phyloP scores from a whole-genome alignment of 2,797 vertebrate genomes.

The Ataeniobius toweri region DNA sequence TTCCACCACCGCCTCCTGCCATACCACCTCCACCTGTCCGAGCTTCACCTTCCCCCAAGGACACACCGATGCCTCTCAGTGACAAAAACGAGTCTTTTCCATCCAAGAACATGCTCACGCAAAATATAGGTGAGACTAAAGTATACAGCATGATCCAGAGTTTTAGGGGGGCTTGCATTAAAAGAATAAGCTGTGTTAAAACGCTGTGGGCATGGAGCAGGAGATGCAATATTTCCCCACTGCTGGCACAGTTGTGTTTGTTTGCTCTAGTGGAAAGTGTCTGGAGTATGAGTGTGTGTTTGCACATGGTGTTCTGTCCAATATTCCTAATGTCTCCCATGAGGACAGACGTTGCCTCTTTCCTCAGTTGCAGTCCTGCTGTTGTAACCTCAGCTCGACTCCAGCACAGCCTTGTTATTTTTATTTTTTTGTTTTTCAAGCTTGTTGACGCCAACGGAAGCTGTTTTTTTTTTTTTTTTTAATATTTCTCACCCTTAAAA shows the following conservation, averaged over 20 bases:
- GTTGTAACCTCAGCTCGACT: slow-evolving; percentile 25
- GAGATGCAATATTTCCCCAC: slow-evolving; percentile 5
- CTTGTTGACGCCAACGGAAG: slow-evolving; percentile 17
- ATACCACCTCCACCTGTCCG: slow-evolving; percentile 23
- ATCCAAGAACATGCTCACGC: slow-evolving; percentile 72
- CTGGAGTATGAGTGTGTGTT: neutral
- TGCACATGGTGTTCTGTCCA: slow-evolving; percentile 46
- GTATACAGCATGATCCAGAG: neutral
- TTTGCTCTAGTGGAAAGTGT: slow-evolving; percentile 23
- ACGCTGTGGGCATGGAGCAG: slow-evolving; percentile 2
- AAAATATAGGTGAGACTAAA: slow-evolving; percentile 84
- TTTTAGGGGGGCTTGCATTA: neutral
- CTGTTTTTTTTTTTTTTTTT: slow-evolving; percentile 2
- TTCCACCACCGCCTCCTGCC: slow-evolving; percentile 34
- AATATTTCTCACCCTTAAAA: neutral
- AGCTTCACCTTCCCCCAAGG: slow-evolving; percentile 40
- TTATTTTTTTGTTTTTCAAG: neutral
- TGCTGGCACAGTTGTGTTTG: slow-evolving; percentile 15
- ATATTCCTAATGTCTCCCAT: slow-evolving; percentile 40
- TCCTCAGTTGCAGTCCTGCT: slow-evolving; percentile 44
- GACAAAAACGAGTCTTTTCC: slow-evolving; percentile 63
- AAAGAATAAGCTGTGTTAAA: neutral
- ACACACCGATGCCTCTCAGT: slow-evolving; percentile 72
- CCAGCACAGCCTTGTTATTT: slow-evolving; percentile 5
- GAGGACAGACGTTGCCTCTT: slow-evolving; percentile 47